Percentiles rank a stretch among this genome's conserved stretches.
Evolutionary conservation across 1,140 invertebrate genomes (phyloP).

Genomic region (Cheumatopsyche charites): DNA sequence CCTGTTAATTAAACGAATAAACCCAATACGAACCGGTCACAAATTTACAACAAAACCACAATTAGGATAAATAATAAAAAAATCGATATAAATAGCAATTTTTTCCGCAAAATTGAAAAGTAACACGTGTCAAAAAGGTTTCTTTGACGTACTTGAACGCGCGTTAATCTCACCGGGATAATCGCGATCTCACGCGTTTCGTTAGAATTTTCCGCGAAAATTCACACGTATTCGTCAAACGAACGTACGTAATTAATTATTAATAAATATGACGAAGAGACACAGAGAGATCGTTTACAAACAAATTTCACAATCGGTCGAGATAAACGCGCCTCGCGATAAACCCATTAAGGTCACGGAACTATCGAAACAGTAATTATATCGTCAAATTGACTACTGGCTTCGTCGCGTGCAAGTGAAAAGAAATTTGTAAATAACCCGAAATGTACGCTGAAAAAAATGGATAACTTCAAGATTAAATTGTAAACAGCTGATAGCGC

Average conservation of each 20-base stretch:
- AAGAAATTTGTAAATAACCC: too few relatives aligned
- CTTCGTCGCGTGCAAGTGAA: too few relatives aligned
- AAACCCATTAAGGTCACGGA: slow-evolving; percentile 22
- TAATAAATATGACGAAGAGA: neutral
- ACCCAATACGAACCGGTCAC: slow-evolving; percentile 2
- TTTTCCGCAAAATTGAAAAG: neutral
- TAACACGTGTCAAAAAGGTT: neutral
- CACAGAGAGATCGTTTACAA: neutral
- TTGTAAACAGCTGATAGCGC: too few relatives aligned
- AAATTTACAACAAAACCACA: neutral
- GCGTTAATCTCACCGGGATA: too few relatives aligned
- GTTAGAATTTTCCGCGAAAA: too few relatives aligned
- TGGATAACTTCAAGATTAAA: too few relatives aligned
- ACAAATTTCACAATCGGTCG: slow-evolving; percentile 1
- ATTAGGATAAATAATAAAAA: slow-evolving; percentile 7
- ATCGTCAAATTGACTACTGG: neutral
- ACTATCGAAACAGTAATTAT: slow-evolving; percentile 4
- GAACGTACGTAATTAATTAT: too few relatives aligned
- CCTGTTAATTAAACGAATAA: neutral
- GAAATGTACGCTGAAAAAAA: too few relatives aligned
- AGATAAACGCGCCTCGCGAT: slow-evolving; percentile 6
- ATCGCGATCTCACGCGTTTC: too few relatives aligned
- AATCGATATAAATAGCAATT: neutral
- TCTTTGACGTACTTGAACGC: neutral
- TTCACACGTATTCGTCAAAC: too few relatives aligned